Conservation (phyloP, 92 coral and sea anemone genomes). For the Porites cylindrica region DNA sequence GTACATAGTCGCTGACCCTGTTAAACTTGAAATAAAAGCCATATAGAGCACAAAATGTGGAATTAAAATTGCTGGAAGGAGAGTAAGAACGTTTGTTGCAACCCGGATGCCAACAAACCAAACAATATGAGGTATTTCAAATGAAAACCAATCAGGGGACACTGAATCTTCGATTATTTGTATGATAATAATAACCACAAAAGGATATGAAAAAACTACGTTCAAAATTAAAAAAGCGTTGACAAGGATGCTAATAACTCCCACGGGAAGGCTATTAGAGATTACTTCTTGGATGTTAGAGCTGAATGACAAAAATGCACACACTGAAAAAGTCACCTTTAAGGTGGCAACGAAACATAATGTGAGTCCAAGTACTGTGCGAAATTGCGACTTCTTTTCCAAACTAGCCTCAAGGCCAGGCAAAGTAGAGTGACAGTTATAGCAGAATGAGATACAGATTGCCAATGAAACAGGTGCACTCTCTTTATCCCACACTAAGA, state of each 20-base stretch:
- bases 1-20: too few species aligned
- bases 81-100: too few species aligned
- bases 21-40: too few species aligned
- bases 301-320: conserved; percentile 1
- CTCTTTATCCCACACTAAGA: conserved; percentile 11
- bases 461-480: neutral
- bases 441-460: neutral
- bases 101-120: too few species aligned
- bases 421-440: neutral
- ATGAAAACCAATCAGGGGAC: too few species aligned
- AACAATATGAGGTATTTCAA: too few species aligned
- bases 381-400: neutral
- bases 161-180: too few species aligned
- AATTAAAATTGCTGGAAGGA: too few species aligned
- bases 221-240: neutral
- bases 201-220: too few species aligned
- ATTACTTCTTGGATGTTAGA: neutral
- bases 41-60: too few species aligned
- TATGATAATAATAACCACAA: too few species aligned
- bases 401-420: neutral
- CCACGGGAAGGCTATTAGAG: neutral
- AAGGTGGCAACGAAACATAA: neutral
- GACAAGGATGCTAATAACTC: neutral
- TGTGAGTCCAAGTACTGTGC: neutral
- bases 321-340: conserved; percentile 1